phyloP scores from a whole-genome alignment of 2,888 invertebrate genomes.

The Eupithecia exiguata region DNA sequence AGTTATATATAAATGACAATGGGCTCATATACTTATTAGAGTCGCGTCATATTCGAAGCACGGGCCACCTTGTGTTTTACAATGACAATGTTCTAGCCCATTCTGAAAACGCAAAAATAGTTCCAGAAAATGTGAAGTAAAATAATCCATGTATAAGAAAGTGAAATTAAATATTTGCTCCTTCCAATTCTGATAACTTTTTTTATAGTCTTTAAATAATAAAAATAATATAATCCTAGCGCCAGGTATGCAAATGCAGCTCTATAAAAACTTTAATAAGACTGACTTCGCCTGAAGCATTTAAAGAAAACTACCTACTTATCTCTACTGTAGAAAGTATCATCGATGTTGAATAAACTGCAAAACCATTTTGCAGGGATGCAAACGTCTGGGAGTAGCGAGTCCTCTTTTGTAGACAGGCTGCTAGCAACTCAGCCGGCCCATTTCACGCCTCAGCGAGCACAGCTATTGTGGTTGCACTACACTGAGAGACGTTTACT shows the following conservation, averaged over 20 bases:
- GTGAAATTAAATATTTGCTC: too few relatives aligned
- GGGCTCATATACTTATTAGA: too few relatives aligned
- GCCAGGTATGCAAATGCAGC: neutral
- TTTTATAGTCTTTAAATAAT: too few relatives aligned
- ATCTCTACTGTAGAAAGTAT: neutral
- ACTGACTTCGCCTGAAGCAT: neutral
- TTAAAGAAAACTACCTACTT: neutral
- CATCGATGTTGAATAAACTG: constrained; percentile 42
- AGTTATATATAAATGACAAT: too few relatives aligned
- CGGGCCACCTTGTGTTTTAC: too few relatives aligned
- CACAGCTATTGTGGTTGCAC: constrained; percentile 27
- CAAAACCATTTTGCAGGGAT: constrained; percentile 40
- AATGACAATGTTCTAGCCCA: too few relatives aligned
- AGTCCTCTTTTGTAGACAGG: constrained; percentile 55
- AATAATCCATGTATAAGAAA: too few relatives aligned
- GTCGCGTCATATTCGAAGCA: too few relatives aligned
- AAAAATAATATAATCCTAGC: neutral
- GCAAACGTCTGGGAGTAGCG: constrained; percentile 41
- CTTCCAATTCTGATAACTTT: too few relatives aligned
- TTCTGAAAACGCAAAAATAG: too few relatives aligned
- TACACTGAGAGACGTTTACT: constrained; percentile 36
- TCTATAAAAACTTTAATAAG: neutral
- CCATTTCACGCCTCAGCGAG: constrained; percentile 66
- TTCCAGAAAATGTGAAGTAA: too few relatives aligned
- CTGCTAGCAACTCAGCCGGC: constrained; percentile 66